These are phyloP conservation scores for Ommatoiulus sabulosus DNA, from an alignment of 2,888 invertebrate genomes.

Conservation along the genomic window DNA sequence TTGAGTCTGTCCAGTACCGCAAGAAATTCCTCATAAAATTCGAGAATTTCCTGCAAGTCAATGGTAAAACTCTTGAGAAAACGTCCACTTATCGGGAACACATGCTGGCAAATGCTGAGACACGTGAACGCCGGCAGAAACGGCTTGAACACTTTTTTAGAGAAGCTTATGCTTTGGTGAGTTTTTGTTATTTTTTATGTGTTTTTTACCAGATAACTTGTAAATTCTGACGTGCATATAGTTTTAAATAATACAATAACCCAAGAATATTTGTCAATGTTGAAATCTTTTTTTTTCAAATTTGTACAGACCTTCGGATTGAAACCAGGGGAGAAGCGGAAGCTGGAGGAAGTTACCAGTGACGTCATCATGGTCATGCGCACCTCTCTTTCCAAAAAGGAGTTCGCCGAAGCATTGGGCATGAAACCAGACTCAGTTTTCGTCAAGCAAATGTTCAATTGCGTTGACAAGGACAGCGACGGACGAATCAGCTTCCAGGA, in stretches of 20 bases:
- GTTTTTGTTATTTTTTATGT: neutral
- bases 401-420: constrained; percentile 94
- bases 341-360: constrained; percentile 74
- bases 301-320: constrained; percentile 80
- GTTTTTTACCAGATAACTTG: neutral
- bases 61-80: constrained; percentile 83
- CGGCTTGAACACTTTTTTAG: constrained; percentile 94
- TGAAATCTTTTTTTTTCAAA: constrained; percentile 50
- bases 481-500: constrained; percentile 92
- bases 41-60: constrained; percentile 84
- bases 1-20: constrained; percentile 83
- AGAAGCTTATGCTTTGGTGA: constrained; percentile 86
- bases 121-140: constrained; percentile 91
- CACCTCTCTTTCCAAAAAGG: constrained; percentile 88
- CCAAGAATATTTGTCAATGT: neutral
- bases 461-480: constrained; percentile 93
- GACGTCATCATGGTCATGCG: constrained; percentile 93
- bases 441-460: constrained; percentile 97
- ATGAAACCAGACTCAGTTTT: constrained; percentile 96
- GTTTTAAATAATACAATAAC: neutral
- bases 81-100: constrained; percentile 82
- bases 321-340: constrained; percentile 83
- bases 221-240: neutral
- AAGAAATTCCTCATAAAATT: constrained; percentile 89
- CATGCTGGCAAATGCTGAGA: constrained; percentile 91